Base-by-base conservation (phyloP, 2,113 vertebrate species). In the Coryphaenoides rupestris region DNA sequence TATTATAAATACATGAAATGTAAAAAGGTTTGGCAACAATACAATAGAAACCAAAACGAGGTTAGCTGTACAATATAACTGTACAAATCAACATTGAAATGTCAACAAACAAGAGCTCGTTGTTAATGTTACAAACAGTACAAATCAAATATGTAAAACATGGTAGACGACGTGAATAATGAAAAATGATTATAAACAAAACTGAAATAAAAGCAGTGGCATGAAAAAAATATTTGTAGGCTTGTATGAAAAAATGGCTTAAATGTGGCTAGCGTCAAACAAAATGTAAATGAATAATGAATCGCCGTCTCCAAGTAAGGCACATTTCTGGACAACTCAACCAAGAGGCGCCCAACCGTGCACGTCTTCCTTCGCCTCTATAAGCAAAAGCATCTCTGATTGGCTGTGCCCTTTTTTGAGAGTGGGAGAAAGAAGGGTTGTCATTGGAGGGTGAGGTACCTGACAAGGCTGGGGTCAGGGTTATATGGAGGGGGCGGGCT, bases 401-500 rank as follows among this genome's bases (percentile, higher is more conserved):
- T 50, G 47, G 47, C 15, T 50, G 47, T 63, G 60, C 62, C 65
- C 61, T 72, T 72, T 72, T 72, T 64, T 45, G 49, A 16, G 14
- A 68, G 63, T 45, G 60, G 7, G 62, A 70, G 69, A 77, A 74
- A 72, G 68, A 62, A 71, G 76, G 66, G 84, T 80, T 89, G 85
- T 90, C 90, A 92, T 83, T 90, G 90, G 84, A 92, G 87, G 76
- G 89, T 89, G 84, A 90, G 87, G 84, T 91, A 99, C 97, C 96
- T 99, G 93, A 98, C 90, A 0, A 98, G 94, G 91, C 93, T 93
- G 88, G 96, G 94, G 84, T 99, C 97, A 0, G 96, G 95, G 60
- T 93, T 97, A 91, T 99, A 99, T 53, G 94, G 92, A 3, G 97
- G 96, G 7, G 97, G 96, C 0, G 96, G 95, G 21, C 92, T 96